Base-by-base conservation (phyloP, 2,888 invertebrate genomes). In the Choristoneura rosaceana region DNA sequence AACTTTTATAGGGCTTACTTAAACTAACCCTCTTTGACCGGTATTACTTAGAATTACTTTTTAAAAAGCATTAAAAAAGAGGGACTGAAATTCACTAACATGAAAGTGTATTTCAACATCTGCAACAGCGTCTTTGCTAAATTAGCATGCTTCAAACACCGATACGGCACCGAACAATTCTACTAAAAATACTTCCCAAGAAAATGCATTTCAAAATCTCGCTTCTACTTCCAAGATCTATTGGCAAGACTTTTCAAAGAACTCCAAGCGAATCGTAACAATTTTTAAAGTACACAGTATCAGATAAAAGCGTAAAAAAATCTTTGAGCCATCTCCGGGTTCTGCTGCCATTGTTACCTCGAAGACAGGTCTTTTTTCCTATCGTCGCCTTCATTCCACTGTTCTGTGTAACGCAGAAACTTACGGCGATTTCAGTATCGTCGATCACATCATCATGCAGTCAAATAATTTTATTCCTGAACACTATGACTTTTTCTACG, bases 251-350 rank as follows among this genome's bases (percentile, higher is more conserved):
- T 69, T 63, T 71, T 64, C 69, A 73, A 68, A 73, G 68, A 59
- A 63, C 58, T 73, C 41, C 63, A 50, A 58, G 67, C 10, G 67
- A 73, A 73, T 69, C 68, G 69, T 69, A 73, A 73, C 73, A 73
- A 73, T 73, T 73, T 73, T 73, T 73, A 68, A 73, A 73, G 73
- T 73, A 73, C 69, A 73, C 69, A 64, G 73, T 69, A 69, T 73
- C 73, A 69, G 73, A 73, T 69, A 68, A 59, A 68, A 68, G 71
- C 63, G 67, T 68, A 71, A 71, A 71, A 55, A 71, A 71, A 71
- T 71, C 71, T 71, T 71, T 71, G 71, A 71, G 62, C 67, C 69
- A 59, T 73, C 73, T 73, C 59, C 43, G 34, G 25, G 45, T 38
- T 43, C 70, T 58, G 71, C 67, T 61, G 68, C 63, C 69, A 73